Percentiles rank a stretch among this genome's conserved stretches.
Evolutionary conservation across 2,797 vertebrate genomes (phyloP).

Genomic region (Galaxias olidus): DNA sequence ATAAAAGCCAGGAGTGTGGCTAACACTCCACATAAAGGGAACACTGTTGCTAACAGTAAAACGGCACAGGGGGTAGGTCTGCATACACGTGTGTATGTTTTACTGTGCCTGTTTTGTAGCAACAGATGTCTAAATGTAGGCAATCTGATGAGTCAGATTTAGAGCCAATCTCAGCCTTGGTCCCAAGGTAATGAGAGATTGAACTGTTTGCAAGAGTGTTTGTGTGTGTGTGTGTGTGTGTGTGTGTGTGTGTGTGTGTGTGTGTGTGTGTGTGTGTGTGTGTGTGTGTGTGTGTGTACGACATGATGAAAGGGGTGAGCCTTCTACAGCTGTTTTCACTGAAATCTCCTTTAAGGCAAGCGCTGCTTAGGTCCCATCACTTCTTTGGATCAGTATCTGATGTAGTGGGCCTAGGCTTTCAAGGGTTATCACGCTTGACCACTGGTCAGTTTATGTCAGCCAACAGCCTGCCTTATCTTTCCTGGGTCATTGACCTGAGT

Average conservation of each 20-base stretch:
- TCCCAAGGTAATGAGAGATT: constrained; percentile 1
- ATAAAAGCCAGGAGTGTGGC: constrained; percentile 27
- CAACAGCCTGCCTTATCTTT: constrained; percentile 36
- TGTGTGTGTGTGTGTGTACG: constrained; percentile 2
- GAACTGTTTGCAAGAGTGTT: constrained; percentile 22
- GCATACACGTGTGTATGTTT: not conserved
- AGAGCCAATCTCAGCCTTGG: constrained; percentile 24
- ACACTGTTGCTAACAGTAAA: constrained; percentile 35
- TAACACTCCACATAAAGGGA: constrained; percentile 7
- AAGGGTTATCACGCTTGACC: constrained; percentile 42
- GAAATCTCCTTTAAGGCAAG: not conserved
- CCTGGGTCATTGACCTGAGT: constrained; percentile 31
- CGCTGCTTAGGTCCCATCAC: constrained; percentile 34
- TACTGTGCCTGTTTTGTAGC: too few species aligned
- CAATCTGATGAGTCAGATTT: constrained; percentile 26
- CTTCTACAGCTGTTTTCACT: too few species aligned
- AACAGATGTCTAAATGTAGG: too few species aligned
- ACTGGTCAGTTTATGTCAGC: constrained; percentile 9
- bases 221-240: constrained; percentile 8
- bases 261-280: constrained; percentile 15
- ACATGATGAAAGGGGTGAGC: not conserved
- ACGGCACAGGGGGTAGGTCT: constrained; percentile 39
- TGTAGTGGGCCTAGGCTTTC: not conserved
- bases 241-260: constrained; percentile 2
- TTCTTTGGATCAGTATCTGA: constrained; percentile 27